Conservation (phyloP, 2,113 vertebrate species). For the Lepisosteus oculatus region DNA sequence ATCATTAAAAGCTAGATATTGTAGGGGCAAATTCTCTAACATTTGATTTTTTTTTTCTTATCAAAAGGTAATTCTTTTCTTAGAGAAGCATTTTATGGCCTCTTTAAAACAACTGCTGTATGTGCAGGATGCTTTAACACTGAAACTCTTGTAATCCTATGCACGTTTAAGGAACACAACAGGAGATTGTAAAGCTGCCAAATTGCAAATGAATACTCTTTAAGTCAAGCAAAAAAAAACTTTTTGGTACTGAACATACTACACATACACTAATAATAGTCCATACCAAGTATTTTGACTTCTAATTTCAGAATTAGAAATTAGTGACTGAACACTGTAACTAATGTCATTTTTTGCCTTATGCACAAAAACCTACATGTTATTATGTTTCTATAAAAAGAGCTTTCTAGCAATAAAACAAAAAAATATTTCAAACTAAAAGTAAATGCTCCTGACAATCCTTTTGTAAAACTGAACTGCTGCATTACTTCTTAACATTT, state of each 20-base stretch:
- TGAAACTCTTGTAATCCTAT: conserved; percentile 20
- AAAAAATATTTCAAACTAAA: not conserved
- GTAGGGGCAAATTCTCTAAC: not conserved
- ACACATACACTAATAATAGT: no score
- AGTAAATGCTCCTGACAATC: no score
- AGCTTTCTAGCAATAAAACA: not conserved
- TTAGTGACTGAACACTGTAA: no score
- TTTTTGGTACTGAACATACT: not conserved
- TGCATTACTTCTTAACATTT: no score
- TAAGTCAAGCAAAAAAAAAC: conserved; percentile 12
- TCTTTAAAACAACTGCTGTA: conserved; percentile 15
- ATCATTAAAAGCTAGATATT: no score
- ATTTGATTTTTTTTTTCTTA: not conserved
- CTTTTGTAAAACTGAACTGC: no score
- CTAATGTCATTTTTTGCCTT: not conserved
- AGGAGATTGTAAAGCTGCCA: conserved; percentile 23
- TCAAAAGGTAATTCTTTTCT: not conserved
- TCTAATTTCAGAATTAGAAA: no score
- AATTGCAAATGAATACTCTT: conserved; percentile 19
- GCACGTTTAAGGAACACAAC: conserved; percentile 25
- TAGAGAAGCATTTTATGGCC: not conserved
- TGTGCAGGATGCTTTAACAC: conserved; percentile 9
- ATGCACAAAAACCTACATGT: not conserved
- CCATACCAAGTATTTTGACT: no score
- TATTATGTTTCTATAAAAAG: not conserved